These are phyloP conservation scores for Polyommatus icarus DNA, from an alignment of 2,888 invertebrate species.

Conservation along the genomic window DNA sequence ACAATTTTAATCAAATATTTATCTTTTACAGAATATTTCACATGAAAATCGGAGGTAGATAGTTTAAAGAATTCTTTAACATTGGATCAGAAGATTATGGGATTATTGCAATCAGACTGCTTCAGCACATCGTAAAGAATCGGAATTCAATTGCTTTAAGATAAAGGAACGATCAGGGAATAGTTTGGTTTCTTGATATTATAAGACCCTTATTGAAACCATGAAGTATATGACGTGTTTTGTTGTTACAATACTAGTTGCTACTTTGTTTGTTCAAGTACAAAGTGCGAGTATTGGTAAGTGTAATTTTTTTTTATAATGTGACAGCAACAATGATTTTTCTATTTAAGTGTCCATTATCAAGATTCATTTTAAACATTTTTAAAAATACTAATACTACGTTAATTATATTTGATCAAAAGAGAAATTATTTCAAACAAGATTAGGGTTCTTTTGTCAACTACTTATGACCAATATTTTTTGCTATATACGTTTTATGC, in stretches of 20 bases:
- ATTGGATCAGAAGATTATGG: neutral
- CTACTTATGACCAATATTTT: too few relatives aligned
- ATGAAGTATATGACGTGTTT: neutral
- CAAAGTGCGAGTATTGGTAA: neutral
- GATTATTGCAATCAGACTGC: neutral
- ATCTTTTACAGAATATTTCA: neutral
- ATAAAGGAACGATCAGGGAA: neutral
- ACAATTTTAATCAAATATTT: too few relatives aligned
- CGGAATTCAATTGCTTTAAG: neutral
- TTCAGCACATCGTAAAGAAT: constrained; percentile 1
- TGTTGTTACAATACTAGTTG: neutral
- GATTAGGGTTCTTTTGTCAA: too few relatives aligned
- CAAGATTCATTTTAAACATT: too few relatives aligned
- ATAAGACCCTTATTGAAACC: neutral
- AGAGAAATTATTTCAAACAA: too few relatives aligned
- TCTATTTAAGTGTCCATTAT: too few relatives aligned
- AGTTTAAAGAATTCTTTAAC: neutral
- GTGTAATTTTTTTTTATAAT: neutral
- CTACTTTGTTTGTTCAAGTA: neutral
- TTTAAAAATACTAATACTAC: too few relatives aligned
- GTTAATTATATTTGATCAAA: too few relatives aligned
- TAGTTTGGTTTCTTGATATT: neutral
- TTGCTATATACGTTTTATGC: too few relatives aligned
- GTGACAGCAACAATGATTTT: too few relatives aligned
- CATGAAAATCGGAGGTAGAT: neutral